Percentiles rank a stretch among this genome's conserved stretches.
Evolutionary conservation across 2,113 vertebrate genomes (phyloP).

Genomic region (Chlamydotis undulata): DNA sequence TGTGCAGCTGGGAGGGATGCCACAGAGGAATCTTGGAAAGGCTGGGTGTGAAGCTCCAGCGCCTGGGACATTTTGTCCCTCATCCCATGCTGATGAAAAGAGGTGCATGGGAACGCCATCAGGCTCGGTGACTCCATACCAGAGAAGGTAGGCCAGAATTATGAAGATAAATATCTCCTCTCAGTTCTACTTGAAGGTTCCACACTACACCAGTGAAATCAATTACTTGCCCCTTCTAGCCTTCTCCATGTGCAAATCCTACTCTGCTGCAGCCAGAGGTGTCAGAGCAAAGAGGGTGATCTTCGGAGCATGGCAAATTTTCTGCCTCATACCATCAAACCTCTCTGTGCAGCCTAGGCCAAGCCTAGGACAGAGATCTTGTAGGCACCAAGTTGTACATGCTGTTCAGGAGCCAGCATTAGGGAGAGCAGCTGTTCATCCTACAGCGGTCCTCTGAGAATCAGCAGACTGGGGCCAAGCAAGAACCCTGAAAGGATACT

Average conservation of each 20-base stretch:
- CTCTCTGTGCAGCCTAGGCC: background rate
- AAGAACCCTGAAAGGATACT: background rate
- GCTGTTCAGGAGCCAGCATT: background rate
- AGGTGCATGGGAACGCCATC: background rate
- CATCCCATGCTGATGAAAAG: background rate
- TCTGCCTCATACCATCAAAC: background rate
- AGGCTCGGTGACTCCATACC: background rate
- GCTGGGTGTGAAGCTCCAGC: background rate
- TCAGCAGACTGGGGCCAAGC: background rate
- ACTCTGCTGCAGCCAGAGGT: background rate
- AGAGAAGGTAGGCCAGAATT: background rate
- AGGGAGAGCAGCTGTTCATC: background rate
- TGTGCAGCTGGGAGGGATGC: background rate
- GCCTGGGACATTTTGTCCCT: background rate
- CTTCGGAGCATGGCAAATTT: background rate
- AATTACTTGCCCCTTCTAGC: background rate
- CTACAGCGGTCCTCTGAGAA: background rate
- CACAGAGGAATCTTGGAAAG: background rate
- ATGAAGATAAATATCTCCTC: background rate
- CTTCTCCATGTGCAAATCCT: background rate
- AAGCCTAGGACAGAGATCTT: background rate
- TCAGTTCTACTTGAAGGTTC: background rate
- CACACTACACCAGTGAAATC: background rate
- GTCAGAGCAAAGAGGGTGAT: background rate
- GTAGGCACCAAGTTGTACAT: background rate